Conservation (phyloP, 2,888 invertebrate species). For the Fragum fragum region DNA sequence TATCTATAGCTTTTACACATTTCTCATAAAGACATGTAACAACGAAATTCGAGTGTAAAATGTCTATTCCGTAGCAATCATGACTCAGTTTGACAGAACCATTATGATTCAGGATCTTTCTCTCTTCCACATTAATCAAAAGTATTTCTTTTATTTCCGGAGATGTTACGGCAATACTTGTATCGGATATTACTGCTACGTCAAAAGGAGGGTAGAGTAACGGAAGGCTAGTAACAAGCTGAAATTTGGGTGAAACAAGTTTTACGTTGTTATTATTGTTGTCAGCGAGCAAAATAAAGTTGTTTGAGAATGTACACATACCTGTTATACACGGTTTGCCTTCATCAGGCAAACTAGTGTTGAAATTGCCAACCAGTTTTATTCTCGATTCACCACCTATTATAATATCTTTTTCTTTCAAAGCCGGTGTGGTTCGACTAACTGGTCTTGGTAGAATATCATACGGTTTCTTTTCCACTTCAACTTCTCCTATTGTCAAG, state of each 20-base stretch:
- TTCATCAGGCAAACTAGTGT: conserved; percentile 27
- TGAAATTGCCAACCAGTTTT: conserved; percentile 33
- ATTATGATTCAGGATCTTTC: conserved; percentile 24
- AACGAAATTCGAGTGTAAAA: conserved; percentile 29
- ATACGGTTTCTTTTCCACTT: background rate
- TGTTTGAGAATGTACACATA: conserved; percentile 36
- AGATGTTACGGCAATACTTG: conserved; percentile 31
- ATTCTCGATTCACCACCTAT: background rate
- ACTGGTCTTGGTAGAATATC: background rate
- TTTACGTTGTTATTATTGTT: conserved; percentile 48
- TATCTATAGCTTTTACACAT: conserved; percentile 33
- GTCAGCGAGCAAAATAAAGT: conserved; percentile 38
- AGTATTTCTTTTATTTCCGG: conserved; percentile 49
- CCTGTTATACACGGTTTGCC: conserved; percentile 52
- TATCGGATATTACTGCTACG: conserved; percentile 34
- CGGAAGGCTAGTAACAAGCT: conserved; percentile 25
- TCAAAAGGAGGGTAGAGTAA: conserved; percentile 48
- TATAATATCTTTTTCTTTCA: background rate
- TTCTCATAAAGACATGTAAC: conserved; percentile 51
- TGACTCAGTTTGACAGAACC: conserved; percentile 28
- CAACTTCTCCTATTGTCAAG: background rate
- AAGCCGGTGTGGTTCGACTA: background rate
- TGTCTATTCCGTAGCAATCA: conserved; percentile 47
- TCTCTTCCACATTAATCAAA: conserved; percentile 25
- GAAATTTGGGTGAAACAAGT: conserved; percentile 28